A percentile compares a stretch with the other conserved stretches of the same genome.
Evolutionary conservation across 2,113 vertebrate species (phyloP).

Genomic region (Megaceryle torquata): DNA sequence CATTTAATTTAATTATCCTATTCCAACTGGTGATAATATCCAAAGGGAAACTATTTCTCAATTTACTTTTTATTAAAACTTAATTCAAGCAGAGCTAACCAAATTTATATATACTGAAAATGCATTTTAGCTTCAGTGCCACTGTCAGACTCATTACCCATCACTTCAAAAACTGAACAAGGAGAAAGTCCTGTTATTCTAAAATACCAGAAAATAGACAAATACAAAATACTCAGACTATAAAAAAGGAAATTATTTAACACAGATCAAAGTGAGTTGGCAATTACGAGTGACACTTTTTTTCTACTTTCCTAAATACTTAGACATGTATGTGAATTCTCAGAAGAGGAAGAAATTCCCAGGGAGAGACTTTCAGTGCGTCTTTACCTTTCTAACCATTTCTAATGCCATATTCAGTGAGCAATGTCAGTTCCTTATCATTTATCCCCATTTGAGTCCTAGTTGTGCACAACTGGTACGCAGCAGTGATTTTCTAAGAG

Average conservation of each 20-base stretch:
- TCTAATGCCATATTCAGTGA: not conserved
- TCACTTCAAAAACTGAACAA: not conserved
- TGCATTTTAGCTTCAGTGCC: not conserved
- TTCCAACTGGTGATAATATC: not conserved
- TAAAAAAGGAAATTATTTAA: not conserved
- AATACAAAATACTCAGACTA: not conserved
- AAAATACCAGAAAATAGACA: not conserved
- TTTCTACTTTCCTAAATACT: not conserved
- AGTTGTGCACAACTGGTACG: not conserved
- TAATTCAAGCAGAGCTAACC: not conserved
- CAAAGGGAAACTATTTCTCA: slow-evolving; percentile 44
- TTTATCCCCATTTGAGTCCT: not conserved
- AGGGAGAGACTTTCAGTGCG: not conserved
- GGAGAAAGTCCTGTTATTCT: not conserved
- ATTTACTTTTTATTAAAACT: slow-evolving; percentile 52
- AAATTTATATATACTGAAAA: not conserved
- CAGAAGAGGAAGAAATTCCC: not conserved
- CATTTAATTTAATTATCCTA: slow-evolving; percentile 47
- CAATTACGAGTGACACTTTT: not conserved
- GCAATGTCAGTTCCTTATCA: not conserved
- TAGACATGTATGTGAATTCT: not conserved
- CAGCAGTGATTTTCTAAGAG: not conserved
- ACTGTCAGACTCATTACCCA: not conserved
- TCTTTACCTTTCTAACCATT: not conserved
- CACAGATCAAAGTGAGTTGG: not conserved